Percentiles rank a stretch among this genome's conserved stretches.
Conservation (phyloP, 2,888 invertebrate species). For the Rotaria socialis region DNA sequence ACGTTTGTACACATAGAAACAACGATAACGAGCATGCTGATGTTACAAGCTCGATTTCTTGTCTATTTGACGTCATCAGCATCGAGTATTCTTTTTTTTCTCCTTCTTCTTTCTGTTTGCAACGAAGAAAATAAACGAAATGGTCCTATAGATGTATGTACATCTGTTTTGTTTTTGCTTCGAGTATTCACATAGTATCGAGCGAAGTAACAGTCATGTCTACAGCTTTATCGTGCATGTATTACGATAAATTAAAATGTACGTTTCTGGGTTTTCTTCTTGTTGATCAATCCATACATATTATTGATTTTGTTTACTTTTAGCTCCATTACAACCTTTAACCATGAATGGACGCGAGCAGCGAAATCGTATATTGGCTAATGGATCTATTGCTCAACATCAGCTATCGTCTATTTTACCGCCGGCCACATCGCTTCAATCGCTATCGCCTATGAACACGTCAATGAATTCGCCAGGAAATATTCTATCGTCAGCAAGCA, state of each 20-base stretch:
- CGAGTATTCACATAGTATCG: background rate
- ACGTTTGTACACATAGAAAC: background rate
- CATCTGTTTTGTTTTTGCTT: slow-evolving; percentile 29
- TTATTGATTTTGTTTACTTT: background rate
- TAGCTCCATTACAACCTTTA: background rate
- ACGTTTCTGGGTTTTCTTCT: background rate
- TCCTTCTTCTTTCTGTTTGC: no score
- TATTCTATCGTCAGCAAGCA: background rate
- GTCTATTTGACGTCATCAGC: background rate
- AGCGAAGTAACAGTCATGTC: background rate
- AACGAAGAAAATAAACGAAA: background rate
- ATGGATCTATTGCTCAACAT: background rate
- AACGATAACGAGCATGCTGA: background rate
- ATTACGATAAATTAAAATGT: slow-evolving; percentile 9
- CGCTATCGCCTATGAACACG: background rate
- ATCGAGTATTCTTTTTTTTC: background rate
- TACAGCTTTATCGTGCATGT: slow-evolving; percentile 21
- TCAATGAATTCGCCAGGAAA: background rate
- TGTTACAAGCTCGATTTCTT: slow-evolving; percentile 11
- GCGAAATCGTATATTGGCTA: background rate
- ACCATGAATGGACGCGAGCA: background rate
- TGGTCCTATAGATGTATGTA: background rate
- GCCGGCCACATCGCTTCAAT: background rate
- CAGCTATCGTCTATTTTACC: background rate
- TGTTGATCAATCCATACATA: background rate